Conservation (phyloP, 2,113 vertebrate species). For the Strix aluco region DNA sequence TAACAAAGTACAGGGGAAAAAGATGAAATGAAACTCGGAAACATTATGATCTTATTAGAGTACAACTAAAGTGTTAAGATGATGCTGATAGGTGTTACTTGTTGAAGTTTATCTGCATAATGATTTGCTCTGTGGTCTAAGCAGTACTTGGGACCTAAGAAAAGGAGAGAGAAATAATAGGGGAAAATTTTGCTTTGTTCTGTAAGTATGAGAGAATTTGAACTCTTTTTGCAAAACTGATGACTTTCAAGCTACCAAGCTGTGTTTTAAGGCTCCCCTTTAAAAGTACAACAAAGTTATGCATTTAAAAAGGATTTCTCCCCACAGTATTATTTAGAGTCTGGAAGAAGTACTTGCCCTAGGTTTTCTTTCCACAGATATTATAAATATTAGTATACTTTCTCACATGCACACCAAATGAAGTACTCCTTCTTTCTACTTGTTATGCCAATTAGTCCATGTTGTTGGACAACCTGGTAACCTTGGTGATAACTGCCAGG, state of each 20-base stretch:
- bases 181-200: fast-evolving
- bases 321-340: background rate
- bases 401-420: background rate
- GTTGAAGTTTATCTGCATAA: background rate
- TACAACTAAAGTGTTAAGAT: background rate
- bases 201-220: background rate
- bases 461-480: background rate
- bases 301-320: background rate
- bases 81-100: background rate
- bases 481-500: background rate
- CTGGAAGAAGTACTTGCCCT: background rate
- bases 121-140: background rate
- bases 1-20: background rate
- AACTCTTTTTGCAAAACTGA: background rate
- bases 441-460: fast-evolving
- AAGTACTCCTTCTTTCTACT: background rate
- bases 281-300: background rate
- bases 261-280: background rate
- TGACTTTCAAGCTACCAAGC: background rate
- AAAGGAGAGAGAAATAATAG: background rate
- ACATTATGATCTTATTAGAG: background rate
- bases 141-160: background rate
- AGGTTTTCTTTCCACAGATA: background rate
- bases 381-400: background rate
- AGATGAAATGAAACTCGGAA: background rate